Conservation (phyloP, 2,888 invertebrate species). For the Ophonus ardosiacus region DNA sequence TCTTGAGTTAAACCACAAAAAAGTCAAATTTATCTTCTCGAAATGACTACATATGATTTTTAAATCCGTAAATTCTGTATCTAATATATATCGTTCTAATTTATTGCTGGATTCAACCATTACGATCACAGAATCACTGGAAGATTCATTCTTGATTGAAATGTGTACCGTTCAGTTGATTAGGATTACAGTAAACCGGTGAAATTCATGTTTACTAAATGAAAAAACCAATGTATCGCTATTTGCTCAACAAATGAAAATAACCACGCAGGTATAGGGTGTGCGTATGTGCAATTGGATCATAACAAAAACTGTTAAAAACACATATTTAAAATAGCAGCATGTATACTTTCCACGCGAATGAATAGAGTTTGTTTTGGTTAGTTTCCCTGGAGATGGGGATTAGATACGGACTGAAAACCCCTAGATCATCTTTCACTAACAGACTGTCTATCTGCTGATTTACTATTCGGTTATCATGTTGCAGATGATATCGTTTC, state of each 20-base stretch:
- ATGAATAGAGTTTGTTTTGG: not conserved
- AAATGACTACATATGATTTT: no score
- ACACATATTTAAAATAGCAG: not conserved
- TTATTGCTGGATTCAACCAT: no score
- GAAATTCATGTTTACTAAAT: not conserved
- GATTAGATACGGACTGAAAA: not conserved
- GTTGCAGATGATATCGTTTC: not conserved
- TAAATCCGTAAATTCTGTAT: no score
- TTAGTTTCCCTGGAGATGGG: not conserved
- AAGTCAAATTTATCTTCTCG: no score
- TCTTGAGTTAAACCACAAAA: no score
- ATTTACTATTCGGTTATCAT: not conserved
- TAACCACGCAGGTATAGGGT: no score
- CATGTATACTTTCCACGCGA: not conserved
- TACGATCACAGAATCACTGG: no score
- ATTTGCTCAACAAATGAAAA: not conserved
- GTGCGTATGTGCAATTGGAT: not conserved
- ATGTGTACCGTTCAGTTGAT: not conserved
- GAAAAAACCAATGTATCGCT: not conserved
- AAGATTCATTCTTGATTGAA: no score
- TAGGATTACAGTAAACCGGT: not conserved
- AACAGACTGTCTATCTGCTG: not conserved
- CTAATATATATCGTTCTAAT: no score
- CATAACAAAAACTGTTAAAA: not conserved
- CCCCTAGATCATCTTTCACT: not conserved